These are phyloP conservation scores for Drosophila aff. DNA, from an alignment of 1,140 invertebrate genomes.

Conservation along the genomic window DNA sequence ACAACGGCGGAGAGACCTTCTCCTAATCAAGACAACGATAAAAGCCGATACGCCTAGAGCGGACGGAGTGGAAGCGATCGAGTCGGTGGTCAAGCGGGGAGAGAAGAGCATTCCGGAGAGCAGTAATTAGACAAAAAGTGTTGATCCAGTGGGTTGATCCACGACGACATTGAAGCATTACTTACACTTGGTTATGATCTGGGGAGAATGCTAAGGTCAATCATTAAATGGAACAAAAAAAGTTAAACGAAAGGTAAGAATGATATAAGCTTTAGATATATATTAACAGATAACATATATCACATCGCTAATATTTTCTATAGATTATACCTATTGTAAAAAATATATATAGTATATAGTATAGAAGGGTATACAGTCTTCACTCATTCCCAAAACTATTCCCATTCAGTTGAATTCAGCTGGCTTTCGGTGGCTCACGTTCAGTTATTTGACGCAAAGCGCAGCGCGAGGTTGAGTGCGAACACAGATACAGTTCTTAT, in stretches of 20 bases:
- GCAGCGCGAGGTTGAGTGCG: constrained; percentile 56
- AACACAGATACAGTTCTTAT: constrained; percentile 33
- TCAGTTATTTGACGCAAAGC: constrained; percentile 60
- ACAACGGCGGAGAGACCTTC: constrained; percentile 62
- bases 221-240: neutral
- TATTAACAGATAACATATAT: neutral
- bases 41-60: constrained; percentile 56
- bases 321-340: neutral
- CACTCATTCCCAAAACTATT: neutral
- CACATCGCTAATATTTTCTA: neutral
- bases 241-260: neutral
- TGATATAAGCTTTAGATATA: neutral
- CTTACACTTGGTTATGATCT: neutral
- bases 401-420: constrained; percentile 9
- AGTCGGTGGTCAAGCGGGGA: constrained; percentile 61
- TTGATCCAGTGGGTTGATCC: constrained; percentile 39
- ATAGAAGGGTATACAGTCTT: constrained; percentile 15
- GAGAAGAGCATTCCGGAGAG: constrained; percentile 22
- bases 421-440: constrained; percentile 42
- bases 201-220: neutral
- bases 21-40: constrained; percentile 78
- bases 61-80: constrained; percentile 16
- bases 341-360: neutral
- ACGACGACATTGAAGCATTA: constrained; percentile 68
- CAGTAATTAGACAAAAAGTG: constrained; percentile 72